Evolutionary conservation across 2,888 invertebrate genomes (phyloP).

Genomic region (Altica lythri): DNA sequence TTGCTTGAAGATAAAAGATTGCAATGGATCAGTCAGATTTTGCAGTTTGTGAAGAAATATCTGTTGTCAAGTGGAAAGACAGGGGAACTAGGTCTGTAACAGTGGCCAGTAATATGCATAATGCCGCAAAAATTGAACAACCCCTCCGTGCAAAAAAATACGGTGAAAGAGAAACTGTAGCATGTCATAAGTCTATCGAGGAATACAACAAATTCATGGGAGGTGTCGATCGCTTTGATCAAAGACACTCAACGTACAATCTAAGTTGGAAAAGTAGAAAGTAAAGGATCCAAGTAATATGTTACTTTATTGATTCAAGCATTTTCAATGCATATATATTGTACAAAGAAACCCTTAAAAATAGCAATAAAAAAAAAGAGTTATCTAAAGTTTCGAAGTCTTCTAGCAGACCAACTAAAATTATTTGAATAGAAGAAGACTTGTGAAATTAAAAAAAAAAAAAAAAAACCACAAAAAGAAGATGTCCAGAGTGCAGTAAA

Average conservation of each 20-base stretch:
- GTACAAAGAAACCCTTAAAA: too few relatives aligned
- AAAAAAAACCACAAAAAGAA: too few relatives aligned
- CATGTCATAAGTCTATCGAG: constrained; percentile 39
- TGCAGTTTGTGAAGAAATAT: constrained; percentile 35
- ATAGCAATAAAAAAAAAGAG: too few relatives aligned
- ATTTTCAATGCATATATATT: too few relatives aligned
- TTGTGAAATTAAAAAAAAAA: too few relatives aligned
- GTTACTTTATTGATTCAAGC: neutral
- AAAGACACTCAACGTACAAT: constrained; percentile 38
- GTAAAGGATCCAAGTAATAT: neutral
- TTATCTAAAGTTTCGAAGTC: too few relatives aligned
- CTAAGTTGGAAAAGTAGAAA: constrained; percentile 22
- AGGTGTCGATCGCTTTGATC: constrained; percentile 47
- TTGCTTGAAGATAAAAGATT: constrained; percentile 42
- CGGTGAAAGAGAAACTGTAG: too few relatives aligned
- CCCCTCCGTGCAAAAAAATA: too few relatives aligned
- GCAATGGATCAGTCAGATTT: constrained; percentile 38
- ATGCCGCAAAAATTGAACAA: too few relatives aligned
- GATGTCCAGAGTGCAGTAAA: too few relatives aligned
- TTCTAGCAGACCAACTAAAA: too few relatives aligned
- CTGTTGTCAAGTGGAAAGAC: constrained; percentile 46
- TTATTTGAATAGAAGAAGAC: too few relatives aligned
- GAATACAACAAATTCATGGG: constrained; percentile 47
- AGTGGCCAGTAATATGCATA: constrained; percentile 39
- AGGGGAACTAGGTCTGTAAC: constrained; percentile 40